Base-by-base conservation (phyloP, 2,797 vertebrate genomes). In the Scomberomorus guttatus region DNA sequence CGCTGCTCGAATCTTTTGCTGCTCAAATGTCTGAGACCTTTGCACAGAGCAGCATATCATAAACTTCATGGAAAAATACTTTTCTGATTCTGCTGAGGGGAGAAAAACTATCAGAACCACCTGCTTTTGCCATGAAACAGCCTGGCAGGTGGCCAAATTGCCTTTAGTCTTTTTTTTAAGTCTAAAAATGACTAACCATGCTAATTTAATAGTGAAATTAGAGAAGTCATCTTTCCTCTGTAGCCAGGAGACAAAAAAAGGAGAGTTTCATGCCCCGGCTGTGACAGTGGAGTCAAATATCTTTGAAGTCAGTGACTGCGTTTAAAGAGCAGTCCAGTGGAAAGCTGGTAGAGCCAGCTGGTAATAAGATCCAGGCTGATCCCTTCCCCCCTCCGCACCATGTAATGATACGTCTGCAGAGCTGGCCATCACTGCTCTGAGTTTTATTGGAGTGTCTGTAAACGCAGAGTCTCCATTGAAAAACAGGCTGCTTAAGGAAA, bases 321-420 rank as follows among this genome's bases (percentile, higher is more conserved):
- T 80, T 80, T 83, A 87, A 81, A 82, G 84, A 88, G 89, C 88
- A 74, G 87, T 87, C 83, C 85, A 86, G 86, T 86, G 90, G 85
- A 88, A 89, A 90, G 87, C 91, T 85, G 81, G 68, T 84, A 56
- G 75, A 89, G 83, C 86, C 91, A 87, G 81, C 75, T 86, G 85
- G 90, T 90, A 91, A 94, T 91, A 77, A 85, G 91, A 94, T 92
- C 85, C 88, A 90, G 83, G 76, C 84, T 60, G 69, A 83, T 75
- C 87, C 83, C 89, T 58, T 29, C 77, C 27, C 14, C 88, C 80
- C 78, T 60, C 83, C 22, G 25, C 72, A 65, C 71, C 73, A 10
- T 73, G 82, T 90, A 91, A 93, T 89, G 84, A 91, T 91, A 89
- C 24, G 74, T 87, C 74, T 87, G 87, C 82, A 82, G 75, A 64